Evolutionary conservation across 2,113 vertebrate species (phyloP).

Genomic region (Ciconia stormi): DNA sequence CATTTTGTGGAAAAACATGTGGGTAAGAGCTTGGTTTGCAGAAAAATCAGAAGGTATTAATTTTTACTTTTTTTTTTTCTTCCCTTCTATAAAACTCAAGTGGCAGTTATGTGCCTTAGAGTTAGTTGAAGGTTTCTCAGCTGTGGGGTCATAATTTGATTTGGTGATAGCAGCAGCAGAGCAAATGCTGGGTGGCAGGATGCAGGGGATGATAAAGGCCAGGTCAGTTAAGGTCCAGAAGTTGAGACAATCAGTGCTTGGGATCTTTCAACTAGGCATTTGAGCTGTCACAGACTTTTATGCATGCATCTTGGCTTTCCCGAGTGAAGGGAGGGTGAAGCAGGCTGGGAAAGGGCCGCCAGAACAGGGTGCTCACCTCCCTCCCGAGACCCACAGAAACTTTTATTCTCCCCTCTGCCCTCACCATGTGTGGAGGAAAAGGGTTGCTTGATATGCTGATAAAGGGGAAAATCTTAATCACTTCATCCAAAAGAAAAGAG

Average conservation of each 20-base stretch:
- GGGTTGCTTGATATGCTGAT: too few relatives aligned
- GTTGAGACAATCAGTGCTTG: not conserved
- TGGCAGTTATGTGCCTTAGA: not conserved
- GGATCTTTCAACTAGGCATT: not conserved
- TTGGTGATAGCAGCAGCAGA: not conserved
- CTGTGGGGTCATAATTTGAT: not conserved
- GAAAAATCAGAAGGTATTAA: not conserved
- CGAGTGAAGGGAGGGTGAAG: not conserved
- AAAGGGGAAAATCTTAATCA: not conserved
- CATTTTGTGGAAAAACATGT: not conserved
- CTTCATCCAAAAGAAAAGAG: not conserved
- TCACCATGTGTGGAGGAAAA: not conserved
- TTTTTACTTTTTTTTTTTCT: not conserved
- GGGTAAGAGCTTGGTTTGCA: not conserved
- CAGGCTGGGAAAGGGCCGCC: not conserved
- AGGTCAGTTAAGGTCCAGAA: not conserved
- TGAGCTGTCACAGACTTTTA: not conserved
- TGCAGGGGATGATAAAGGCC: not conserved
- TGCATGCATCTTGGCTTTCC: too few relatives aligned
- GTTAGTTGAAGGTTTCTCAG: not conserved
- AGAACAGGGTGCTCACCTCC: too few relatives aligned
- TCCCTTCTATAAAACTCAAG: not conserved
- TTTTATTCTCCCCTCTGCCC: not conserved
- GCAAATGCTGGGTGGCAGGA: not conserved
- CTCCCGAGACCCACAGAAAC: not conserved